Base-by-base conservation (phyloP, 2,797 vertebrate genomes). In the Sardinella longiceps region DNA sequence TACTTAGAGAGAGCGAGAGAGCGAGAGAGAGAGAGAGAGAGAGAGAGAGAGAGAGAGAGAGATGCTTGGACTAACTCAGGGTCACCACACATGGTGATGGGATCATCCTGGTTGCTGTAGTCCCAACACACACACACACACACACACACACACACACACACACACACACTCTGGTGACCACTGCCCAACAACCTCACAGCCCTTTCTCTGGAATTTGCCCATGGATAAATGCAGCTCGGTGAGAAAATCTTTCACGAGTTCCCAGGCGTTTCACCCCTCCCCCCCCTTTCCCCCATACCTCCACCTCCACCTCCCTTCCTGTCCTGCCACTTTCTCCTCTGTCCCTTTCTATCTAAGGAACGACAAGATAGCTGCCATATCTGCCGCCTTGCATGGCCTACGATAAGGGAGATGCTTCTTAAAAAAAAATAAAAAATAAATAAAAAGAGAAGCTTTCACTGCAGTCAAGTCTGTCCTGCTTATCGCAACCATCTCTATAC, bases 191-290 rank as follows among this genome's bases (percentile, higher is more conserved):
- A 74, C 14, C 66, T 74, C 33, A 74, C 66, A 39, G 33, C 66
- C 20, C 30, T 74, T 39, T 33, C 66, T 39, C 66, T 18, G 18
- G 33, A 74, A 39, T 74, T 33, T 74, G 33, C 15, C 18, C 33
- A 37, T 3, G 15, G 33, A 74, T 37, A 33, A 74, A 74, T 74
- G 66, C 18, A 39, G 66, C 18, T 39, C 66, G 15, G 33, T 74
- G 33, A 74, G 66, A 74, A 74, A 74, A 74, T 74, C 66, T 74
- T 74, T 23, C 33, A 18, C 7, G 66, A 39, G 15, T 74, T 33
- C 14, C 1, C 14, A 6, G 37, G 66, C 66, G 5, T 74, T 39
- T 39, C 15, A 1, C 33, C 9, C 66, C 28, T 10, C 25, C 7
- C 20, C 28, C 28, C 60, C 25, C 20, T 23, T 58, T 9, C 28